phyloP scores from a whole-genome alignment of 2,113 vertebrate genomes.

The Chinchilla lanigera region DNA sequence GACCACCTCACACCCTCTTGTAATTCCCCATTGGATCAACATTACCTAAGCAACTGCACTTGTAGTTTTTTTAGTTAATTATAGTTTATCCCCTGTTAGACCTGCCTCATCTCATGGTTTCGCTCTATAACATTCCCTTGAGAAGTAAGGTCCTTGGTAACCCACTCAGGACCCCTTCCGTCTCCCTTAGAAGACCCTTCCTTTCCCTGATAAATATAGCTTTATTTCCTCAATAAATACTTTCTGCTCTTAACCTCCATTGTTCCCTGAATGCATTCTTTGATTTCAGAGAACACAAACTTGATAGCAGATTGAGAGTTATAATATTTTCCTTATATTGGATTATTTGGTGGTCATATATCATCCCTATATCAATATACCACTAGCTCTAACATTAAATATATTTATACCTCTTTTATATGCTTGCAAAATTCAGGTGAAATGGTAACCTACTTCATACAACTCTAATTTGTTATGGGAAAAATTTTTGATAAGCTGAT shows the following conservation, averaged over 20 bases:
- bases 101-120: not conserved
- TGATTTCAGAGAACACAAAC: not conserved
- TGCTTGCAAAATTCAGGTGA: conserved; percentile 1
- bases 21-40: not conserved
- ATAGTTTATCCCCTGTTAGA: not conserved
- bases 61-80: not conserved
- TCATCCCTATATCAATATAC: not conserved
- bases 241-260: not conserved
- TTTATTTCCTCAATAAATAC: not conserved
- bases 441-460: not conserved
- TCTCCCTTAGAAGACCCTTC: too few relatives aligned
- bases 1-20: not conserved
- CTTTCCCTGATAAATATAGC: not conserved
- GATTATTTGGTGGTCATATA: not conserved
- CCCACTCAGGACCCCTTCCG: not conserved
- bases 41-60: not conserved
- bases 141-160: not conserved
- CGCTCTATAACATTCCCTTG: not conserved
- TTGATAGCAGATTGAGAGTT: not conserved
- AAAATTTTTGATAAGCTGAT: not conserved
- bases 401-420: not conserved
- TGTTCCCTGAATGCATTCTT: not conserved
- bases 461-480: not conserved
- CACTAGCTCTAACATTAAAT: not conserved
- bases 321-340: not conserved